Base-by-base conservation (phyloP, 2,113 vertebrate genomes). In the Ageneiosus marmoratus region DNA sequence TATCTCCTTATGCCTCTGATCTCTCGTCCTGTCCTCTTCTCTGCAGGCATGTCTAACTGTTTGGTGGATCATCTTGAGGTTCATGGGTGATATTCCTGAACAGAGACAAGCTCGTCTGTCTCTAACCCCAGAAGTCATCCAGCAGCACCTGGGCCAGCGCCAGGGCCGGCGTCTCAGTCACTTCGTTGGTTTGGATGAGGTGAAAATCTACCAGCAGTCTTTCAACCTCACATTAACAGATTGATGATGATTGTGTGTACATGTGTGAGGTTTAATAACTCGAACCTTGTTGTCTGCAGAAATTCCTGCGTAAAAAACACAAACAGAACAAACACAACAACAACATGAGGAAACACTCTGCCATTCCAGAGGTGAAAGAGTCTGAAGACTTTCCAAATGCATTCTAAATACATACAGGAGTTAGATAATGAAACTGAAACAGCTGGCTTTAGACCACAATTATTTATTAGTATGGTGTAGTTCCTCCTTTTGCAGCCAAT, bases 61-160 rank as follows among this genome's bases (percentile, higher is more conserved):
- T 5, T 99, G 95, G 94, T 94, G 91, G 89, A 92, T 96, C 83
- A 97, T 99, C 84, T 86, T 98, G 88, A 94, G 97, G 67, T 99
- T 96, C 91, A 99, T 99, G 98, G 97, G 93, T 1, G 98, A 99
- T 87, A 85, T 97, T 13, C 95, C 95, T 0, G 97, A 99, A 81
- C 96, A 95, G 6, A 88, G 90, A 56, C 90, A 86, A 83, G 83
- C 90, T 41, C 46, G 86, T 0, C 0, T 73, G 13, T 90, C 89
- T 62, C n/a, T 86, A 34, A 13, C n/a, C 0, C 85, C 89, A 0
- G 87, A 84, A 83, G 79, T 60, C 67, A 72, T 84, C 12, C 56
- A 79, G 10, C 79, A 51, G 32, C 75, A 84, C 7, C 18, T 83
- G 48, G 85, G 87, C 27, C 22, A 81, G 0, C 89, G 83, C 27